Conservation (phyloP, 2,888 invertebrate species). For the Drosophila demipolita region DNA sequence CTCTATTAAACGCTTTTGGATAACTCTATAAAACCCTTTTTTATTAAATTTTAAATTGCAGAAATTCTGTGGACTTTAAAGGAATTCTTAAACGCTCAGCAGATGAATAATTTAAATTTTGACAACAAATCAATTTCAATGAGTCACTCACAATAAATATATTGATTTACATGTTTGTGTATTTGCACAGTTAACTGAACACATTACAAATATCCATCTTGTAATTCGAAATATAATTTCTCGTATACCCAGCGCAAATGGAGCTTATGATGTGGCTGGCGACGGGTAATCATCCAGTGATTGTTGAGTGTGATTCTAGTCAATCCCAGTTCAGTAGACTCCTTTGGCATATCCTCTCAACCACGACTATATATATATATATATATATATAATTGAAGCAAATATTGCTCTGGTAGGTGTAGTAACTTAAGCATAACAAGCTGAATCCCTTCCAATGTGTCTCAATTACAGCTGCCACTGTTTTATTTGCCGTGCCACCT, state of each 20-base stretch:
- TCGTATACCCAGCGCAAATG: background rate
- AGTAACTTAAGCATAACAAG: background rate
- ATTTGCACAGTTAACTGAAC: background rate
- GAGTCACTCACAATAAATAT: background rate
- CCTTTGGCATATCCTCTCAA: background rate
- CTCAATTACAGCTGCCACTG: conserved; percentile 17
- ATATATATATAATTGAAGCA: background rate
- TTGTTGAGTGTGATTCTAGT: background rate
- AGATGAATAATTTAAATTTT: conserved; percentile 3
- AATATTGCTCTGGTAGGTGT: background rate
- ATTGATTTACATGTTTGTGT: background rate
- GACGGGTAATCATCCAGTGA: background rate
- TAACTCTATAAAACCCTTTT: background rate
- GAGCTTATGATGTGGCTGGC: background rate
- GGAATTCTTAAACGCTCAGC: conserved; percentile 8
- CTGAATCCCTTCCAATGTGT: background rate
- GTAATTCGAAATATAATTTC: background rate
- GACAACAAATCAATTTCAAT: conserved; percentile 22
- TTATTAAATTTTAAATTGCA: background rate
- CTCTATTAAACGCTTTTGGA: background rate
- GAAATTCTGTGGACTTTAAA: background rate
- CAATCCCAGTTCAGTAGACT: background rate
- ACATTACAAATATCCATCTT: background rate
- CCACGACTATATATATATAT: background rate
- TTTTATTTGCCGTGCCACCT: conserved; percentile 7